Evolutionary conservation across 2,113 vertebrate species (phyloP).

Genomic region (Phalacrocorax aristotelis): DNA sequence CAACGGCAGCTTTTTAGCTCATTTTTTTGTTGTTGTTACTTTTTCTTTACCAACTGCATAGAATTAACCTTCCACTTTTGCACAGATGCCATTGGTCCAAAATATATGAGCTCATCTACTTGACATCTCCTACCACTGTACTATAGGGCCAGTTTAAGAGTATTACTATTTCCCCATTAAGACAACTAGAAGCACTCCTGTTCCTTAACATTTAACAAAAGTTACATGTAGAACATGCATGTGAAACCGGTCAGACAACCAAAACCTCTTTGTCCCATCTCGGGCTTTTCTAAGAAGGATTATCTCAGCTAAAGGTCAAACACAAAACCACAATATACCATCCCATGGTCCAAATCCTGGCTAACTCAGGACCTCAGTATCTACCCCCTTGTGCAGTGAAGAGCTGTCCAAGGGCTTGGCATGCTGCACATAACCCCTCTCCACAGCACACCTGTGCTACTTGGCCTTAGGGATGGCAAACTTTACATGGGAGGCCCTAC

Average conservation of each 20-base stretch:
- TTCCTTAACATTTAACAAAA: not conserved
- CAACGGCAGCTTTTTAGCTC: not conserved
- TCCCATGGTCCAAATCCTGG: not conserved
- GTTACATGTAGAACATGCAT: not conserved
- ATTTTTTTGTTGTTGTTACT: not conserved
- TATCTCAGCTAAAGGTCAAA: not conserved
- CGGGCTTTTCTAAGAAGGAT: not conserved
- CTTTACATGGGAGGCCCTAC: not conserved
- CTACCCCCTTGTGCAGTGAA: not conserved
- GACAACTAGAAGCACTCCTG: not conserved
- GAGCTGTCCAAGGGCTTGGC: not conserved
- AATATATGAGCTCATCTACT: not conserved
- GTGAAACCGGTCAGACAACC: not conserved
- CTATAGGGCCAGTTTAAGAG: not conserved
- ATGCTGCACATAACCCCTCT: not conserved
- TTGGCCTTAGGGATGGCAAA: rapidly evolving
- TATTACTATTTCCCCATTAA: not conserved
- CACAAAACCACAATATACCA: not conserved
- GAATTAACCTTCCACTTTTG: slow-evolving; percentile 4
- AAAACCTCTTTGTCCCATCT: not conserved
- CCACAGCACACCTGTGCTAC: not conserved
- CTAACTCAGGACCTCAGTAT: not conserved
- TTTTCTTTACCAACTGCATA: not conserved
- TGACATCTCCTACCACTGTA: not conserved
- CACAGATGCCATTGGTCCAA: not conserved